Percentiles rank a stretch among this genome's conserved stretches.
These are phyloP conservation scores for Catocala nupta DNA, from an alignment of 2,888 invertebrate species.

Conservation along the genomic window DNA sequence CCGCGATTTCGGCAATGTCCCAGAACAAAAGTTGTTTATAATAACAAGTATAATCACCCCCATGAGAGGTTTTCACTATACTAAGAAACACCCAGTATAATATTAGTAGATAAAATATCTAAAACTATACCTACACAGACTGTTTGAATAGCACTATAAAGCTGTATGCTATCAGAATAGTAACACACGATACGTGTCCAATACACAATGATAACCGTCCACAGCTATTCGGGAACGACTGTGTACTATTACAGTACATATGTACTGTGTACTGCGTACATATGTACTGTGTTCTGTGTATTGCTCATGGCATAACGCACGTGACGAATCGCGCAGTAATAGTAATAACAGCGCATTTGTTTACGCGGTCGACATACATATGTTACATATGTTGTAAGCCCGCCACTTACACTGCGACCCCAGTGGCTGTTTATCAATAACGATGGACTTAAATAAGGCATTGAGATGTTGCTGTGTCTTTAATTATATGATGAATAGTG, in stretches of 20 bases:
- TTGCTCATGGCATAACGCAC: conserved; percentile 6
- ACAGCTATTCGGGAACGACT: conserved; percentile 30
- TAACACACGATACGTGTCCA: conserved; percentile 1
- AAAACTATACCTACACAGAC: neutral
- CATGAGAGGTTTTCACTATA: too few species aligned
- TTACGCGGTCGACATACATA: conserved; percentile 48
- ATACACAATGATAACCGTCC: conserved; percentile 41
- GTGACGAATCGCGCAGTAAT: conserved; percentile 50
- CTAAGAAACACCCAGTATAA: too few species aligned
- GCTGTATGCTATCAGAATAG: neutral
- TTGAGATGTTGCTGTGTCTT: too few species aligned
- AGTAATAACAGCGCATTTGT: conserved; percentile 54
- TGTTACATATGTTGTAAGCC: conserved; percentile 44
- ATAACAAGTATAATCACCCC: too few species aligned
- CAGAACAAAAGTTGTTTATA: too few species aligned
- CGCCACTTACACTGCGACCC: conserved; percentile 13
- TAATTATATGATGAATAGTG: too few species aligned
- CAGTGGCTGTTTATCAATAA: too few species aligned
- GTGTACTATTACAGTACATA: conserved; percentile 10
- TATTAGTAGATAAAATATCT: too few species aligned
- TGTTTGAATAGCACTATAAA: neutral
- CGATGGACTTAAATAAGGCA: too few species aligned
- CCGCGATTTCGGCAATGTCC: too few species aligned
- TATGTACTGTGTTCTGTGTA: neutral
- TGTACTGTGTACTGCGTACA: conserved; percentile 1